Percentiles rank a stretch among this genome's conserved stretches.
phyloP scores from a whole-genome alignment of 2,113 vertebrate genomes.

The Macquaria australasica region DNA sequence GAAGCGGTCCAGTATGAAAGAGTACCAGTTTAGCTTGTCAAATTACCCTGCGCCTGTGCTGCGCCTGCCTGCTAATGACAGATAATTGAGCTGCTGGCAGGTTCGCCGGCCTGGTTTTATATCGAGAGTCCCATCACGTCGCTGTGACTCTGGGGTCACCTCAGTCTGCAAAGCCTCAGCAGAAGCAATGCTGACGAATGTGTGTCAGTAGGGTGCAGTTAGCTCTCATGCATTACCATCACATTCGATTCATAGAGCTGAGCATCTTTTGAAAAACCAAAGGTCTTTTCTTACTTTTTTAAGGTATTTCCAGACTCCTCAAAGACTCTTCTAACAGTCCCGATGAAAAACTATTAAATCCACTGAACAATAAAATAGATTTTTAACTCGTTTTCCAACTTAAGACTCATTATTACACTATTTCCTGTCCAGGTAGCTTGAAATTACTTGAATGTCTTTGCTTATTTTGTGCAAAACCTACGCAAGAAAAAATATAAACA shows the following conservation, averaged over 20 bases:
- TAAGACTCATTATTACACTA: too few relatives aligned
- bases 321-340: background rate
- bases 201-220: constrained; percentile 14
- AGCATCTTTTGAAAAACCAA: too few relatives aligned
- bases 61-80: constrained; percentile 89
- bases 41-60: constrained; percentile 82
- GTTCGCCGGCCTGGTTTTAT: constrained; percentile 35
- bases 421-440: background rate
- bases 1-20: constrained; percentile 89
- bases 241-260: background rate
- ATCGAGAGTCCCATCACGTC: constrained; percentile 8
- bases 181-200: background rate
- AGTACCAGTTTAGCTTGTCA: constrained; percentile 91
- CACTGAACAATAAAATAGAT: background rate
- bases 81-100: constrained; percentile 91
- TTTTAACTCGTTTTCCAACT: background rate
- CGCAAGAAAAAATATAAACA: background rate
- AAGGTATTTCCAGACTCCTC: background rate
- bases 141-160: constrained; percentile 20
- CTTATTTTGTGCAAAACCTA: background rate
- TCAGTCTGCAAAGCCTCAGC: constrained; percentile 16
- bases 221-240: background rate
- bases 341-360: background rate
- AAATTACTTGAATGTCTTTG: too few relatives aligned
- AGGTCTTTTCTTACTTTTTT: background rate